Evolutionary conservation across 2,888 invertebrate species (phyloP).

Genomic region (Acrobasis consociella): DNA sequence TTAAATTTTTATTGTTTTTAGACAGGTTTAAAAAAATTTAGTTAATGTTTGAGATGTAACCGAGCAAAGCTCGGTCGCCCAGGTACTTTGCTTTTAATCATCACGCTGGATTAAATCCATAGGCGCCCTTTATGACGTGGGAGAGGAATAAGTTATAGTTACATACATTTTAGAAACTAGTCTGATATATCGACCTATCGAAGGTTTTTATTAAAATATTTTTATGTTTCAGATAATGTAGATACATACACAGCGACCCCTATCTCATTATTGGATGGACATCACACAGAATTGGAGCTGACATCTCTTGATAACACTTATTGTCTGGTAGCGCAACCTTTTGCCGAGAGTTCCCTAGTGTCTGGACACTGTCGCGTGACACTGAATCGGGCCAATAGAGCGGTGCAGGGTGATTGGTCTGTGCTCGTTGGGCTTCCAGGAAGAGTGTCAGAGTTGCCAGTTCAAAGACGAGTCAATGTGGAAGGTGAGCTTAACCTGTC

Average conservation of each 20-base stretch:
- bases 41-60: too few relatives aligned
- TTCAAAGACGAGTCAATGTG: slow-evolving; percentile 60
- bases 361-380: slow-evolving; percentile 68
- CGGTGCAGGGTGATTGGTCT: slow-evolving; percentile 74
- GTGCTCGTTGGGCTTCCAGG: slow-evolving; percentile 71
- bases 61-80: too few relatives aligned
- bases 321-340: slow-evolving; percentile 68
- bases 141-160: too few relatives aligned
- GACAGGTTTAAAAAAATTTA: too few relatives aligned
- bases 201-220: neutral
- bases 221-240: slow-evolving; percentile 42
- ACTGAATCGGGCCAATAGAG: slow-evolving; percentile 63
- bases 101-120: too few relatives aligned
- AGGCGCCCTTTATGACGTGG: too few relatives aligned
- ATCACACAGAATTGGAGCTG: slow-evolving; percentile 49
- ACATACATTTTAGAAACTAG: too few relatives aligned
- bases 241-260: slow-evolving; percentile 42
- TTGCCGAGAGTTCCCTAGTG: slow-evolving; percentile 63
- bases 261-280: slow-evolving; percentile 60
- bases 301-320: slow-evolving; percentile 57
- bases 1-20: too few relatives aligned
- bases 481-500: slow-evolving; percentile 60
- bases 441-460: slow-evolving; percentile 60
- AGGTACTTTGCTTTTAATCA: too few relatives aligned
- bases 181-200: too few relatives aligned